phyloP scores from a whole-genome alignment of 2,113 vertebrate species.

The Rhinoderma darwinii region DNA sequence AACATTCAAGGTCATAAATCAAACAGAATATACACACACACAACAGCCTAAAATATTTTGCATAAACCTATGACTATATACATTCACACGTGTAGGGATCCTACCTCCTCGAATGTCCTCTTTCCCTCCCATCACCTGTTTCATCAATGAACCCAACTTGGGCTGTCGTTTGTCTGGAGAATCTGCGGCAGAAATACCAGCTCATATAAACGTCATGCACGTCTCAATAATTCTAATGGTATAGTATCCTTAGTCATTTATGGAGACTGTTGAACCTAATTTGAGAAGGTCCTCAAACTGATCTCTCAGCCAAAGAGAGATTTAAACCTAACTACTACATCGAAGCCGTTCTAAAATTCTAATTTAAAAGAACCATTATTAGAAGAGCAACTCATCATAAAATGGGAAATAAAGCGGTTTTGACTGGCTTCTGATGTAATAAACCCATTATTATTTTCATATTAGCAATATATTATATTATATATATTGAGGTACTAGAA shows the following conservation, averaged over 20 bases:
- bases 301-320: not conserved
- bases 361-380: not conserved
- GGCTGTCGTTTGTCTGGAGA: slow-evolving; percentile 87
- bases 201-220: slow-evolving; percentile 9
- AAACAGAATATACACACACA: not conserved
- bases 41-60: not conserved
- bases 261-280: not conserved
- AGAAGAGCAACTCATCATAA: not conserved
- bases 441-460: too few relatives aligned
- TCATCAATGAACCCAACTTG: slow-evolving; percentile 89
- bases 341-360: not conserved
- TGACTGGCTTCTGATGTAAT: not conserved
- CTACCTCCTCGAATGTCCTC: slow-evolving; percentile 86
- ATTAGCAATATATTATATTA: too few relatives aligned
- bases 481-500: too few relatives aligned
- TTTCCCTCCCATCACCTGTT: slow-evolving; percentile 89
- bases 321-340: not conserved
- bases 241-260: not conserved
- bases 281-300: not conserved
- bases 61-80: not conserved
- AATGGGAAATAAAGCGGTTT: not conserved
- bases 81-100: slow-evolving; percentile 7
- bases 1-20: not conserved
- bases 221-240: not conserved
- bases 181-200: slow-evolving; percentile 76